These are phyloP conservation scores for Julus scandinavius DNA, from an alignment of 2,888 invertebrate genomes.

Conservation along the genomic window DNA sequence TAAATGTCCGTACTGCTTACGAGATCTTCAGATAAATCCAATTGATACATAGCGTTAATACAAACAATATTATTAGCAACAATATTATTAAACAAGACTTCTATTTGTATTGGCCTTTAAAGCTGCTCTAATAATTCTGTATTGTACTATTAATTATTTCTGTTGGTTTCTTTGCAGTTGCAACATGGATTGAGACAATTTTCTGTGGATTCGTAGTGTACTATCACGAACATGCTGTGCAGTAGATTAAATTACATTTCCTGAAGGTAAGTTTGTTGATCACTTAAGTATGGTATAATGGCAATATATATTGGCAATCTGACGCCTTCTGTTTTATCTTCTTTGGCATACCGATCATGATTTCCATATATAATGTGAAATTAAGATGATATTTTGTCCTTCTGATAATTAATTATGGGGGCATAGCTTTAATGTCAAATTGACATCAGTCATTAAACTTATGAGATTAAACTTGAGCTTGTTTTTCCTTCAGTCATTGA, in stretches of 20 bases:
- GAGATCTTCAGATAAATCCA: too few species aligned
- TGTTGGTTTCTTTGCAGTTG: neutral
- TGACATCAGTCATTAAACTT: neutral
- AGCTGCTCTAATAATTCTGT: neutral
- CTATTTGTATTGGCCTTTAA: too few species aligned
- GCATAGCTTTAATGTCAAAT: neutral
- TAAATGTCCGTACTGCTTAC: too few species aligned
- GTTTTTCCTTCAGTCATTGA: neutral
- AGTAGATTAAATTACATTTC: neutral
- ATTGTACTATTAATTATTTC: neutral
- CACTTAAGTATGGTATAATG: neutral
- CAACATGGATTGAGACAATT: neutral
- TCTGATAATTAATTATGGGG: neutral
- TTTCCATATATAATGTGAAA: neutral
- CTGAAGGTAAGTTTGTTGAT: conserved; percentile 9
- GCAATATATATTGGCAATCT: neutral
- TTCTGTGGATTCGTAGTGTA: neutral
- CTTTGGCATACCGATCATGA: neutral
- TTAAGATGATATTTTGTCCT: neutral
- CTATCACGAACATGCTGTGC: neutral
- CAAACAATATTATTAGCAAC: too few species aligned
- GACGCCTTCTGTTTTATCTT: neutral
- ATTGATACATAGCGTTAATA: too few species aligned
- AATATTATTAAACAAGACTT: too few species aligned
- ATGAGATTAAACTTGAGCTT: neutral